Base-by-base conservation (phyloP, 2,888 invertebrate genomes). In the Cephus runcator region DNA sequence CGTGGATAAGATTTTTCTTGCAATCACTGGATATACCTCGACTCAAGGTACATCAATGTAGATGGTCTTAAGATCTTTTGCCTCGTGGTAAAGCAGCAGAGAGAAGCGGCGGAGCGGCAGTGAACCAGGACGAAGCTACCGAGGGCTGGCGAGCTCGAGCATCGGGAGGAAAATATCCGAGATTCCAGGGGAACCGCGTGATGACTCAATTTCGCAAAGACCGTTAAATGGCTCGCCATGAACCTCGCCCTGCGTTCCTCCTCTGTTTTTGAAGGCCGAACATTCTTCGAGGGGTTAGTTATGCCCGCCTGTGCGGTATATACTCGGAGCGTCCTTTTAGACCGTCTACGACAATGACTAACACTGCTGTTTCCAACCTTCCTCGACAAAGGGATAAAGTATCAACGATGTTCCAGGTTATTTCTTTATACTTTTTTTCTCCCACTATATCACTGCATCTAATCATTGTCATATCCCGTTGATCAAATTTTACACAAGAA, bases 121-220 rank as follows among this genome's bases (percentile, higher is more conserved):
- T 12, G 71, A 34, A 11, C 33, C 71, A 71, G 15, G 31, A 31
- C 31, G 71, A 71, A 71, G 71, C 31, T 31, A 23, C 33, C 31
- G 71, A 71, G 71, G 33, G 71, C 31, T 31, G 71, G 31, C 71
- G 33, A 71, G 71, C 56, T 30, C 31, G 71, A 71, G 92, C 93
- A 93, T 93, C 92, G 93, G 92, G 93, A 93, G 93, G 93, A 91
- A 91, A 91, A 91, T 91, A 91, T 90, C 88, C 90, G 89, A 89
- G 90, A 91, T 91, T 91, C 91, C 91, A 87, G 88, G 90, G 87
- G 88, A 90, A 91, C 91, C 91, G 87, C 91, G 90, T 89, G 90
- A 91, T 91, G 91, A 91, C 91, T 91, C 91, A 91, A 91, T 91
- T 91, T 89, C 88, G 88, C 88, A 85, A 90, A 89, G 90, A 90